Evolutionary conservation across 2,113 vertebrate species (phyloP).

Genomic region (Hippocampus comes): DNA sequence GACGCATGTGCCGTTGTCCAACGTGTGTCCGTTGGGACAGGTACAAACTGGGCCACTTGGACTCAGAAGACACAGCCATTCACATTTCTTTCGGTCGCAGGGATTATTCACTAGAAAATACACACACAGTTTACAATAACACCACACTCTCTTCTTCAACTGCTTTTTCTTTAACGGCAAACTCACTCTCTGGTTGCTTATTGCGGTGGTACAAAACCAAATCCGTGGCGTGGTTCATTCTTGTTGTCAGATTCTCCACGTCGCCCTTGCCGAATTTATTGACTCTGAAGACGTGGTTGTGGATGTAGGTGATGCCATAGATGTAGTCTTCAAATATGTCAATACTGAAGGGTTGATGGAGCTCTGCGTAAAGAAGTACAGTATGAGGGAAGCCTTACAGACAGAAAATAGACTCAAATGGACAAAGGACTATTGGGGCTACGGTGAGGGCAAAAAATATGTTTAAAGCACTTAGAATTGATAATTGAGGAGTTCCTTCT

Average conservation of each 20-base stretch:
- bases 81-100: slow-evolving; percentile 95
- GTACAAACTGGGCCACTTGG: slow-evolving; percentile 93
- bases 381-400: not conserved
- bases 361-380: slow-evolving; percentile 58
- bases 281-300: slow-evolving; percentile 93
- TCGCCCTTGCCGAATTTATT: slow-evolving; percentile 90
- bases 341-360: slow-evolving; percentile 93
- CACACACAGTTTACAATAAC: not conserved
- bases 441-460: not conserved
- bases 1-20: slow-evolving; percentile 93
- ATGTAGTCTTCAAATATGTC: slow-evolving; percentile 97
- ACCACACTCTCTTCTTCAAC: not conserved
- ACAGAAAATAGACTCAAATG: not conserved
- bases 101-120: slow-evolving; percentile 84
- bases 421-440: not conserved
- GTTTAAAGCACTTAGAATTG: too few relatives aligned
- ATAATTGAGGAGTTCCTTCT: too few relatives aligned
- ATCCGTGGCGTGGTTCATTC: slow-evolving; percentile 91
- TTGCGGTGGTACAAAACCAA: slow-evolving; percentile 91
- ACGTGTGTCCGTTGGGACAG: slow-evolving; percentile 86
- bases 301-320: slow-evolving; percentile 92
- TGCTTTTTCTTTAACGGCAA: not conserved
- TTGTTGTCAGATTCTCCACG: slow-evolving; percentile 84
- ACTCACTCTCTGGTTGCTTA: slow-evolving; percentile 91
- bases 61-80: slow-evolving; percentile 95